Conservation (phyloP, 2,888 invertebrate genomes). For the Tubiluchus corallicola region DNA sequence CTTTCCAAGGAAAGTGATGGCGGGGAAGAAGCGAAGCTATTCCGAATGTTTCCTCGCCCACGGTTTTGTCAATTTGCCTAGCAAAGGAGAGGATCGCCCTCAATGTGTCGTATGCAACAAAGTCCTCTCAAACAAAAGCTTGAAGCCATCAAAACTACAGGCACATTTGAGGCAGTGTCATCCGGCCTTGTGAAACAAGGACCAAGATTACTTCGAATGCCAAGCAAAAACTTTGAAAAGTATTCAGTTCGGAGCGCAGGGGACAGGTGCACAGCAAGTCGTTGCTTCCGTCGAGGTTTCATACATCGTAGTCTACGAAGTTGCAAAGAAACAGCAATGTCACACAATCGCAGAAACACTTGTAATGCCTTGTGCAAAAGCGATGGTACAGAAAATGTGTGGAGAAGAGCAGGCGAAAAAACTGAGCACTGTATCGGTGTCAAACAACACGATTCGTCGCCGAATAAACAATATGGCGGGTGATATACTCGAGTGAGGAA, state of each 20-base stretch:
- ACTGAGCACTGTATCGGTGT: neutral
- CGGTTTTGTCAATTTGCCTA: neutral
- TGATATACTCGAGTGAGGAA: neutral
- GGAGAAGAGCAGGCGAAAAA: neutral
- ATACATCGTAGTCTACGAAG: conserved; percentile 1
- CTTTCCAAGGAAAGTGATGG: neutral
- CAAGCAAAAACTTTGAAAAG: neutral
- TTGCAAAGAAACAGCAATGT: too few species aligned
- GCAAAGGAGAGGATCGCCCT: neutral
- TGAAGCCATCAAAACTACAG: conserved; percentile 1
- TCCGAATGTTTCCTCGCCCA: neutral
- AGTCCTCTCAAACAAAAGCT: neutral
- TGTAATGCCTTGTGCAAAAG: neutral
- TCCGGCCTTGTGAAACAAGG: neutral
- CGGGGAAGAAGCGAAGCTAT: neutral
- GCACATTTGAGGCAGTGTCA: too few species aligned
- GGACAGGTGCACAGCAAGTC: too few species aligned
- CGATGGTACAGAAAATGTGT: neutral
- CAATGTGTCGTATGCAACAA: conserved; percentile 1
- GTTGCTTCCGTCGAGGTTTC: too few species aligned
- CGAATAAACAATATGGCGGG: neutral
- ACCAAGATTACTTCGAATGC: neutral
- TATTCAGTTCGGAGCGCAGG: neutral
- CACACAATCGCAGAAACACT: neutral
- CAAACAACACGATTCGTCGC: neutral